These are phyloP conservation scores for Drosophila phalerata DNA, from an alignment of 2,888 invertebrate species.

Conservation along the genomic window DNA sequence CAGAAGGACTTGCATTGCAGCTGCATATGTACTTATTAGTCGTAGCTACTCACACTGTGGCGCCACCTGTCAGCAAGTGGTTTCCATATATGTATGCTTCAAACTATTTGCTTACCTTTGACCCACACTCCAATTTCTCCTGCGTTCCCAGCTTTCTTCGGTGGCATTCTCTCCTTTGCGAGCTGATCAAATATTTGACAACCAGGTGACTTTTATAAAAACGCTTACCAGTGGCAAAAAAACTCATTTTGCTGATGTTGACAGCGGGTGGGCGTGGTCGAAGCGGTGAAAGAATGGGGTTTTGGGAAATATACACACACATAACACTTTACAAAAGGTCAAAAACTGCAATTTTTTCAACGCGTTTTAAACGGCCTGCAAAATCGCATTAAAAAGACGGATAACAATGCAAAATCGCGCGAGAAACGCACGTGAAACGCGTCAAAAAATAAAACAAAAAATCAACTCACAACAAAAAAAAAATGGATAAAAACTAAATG, in stretches of 20 bases:
- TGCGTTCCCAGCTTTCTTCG: neutral
- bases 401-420: neutral
- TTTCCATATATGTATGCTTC: constrained; percentile 27
- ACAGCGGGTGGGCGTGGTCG: neutral
- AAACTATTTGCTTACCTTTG: constrained; percentile 19
- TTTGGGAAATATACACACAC: neutral
- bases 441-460: constrained; percentile 8
- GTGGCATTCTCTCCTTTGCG: constrained; percentile 1
- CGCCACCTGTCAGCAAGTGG: constrained; percentile 51
- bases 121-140: constrained; percentile 2
- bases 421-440: constrained; percentile 27
- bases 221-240: constrained; percentile 9
- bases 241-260: constrained; percentile 28
- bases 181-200: constrained; percentile 40
- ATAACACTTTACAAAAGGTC: constrained; percentile 14
- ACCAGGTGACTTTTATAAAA: constrained; percentile 29
- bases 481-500: constrained; percentile 6
- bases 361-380: constrained; percentile 16
- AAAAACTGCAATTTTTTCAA: neutral
- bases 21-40: neutral
- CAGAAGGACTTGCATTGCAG: constrained; percentile 10
- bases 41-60: constrained; percentile 6
- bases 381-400: neutral
- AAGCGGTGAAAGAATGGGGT: neutral
- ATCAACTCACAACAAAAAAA: constrained; percentile 11